Base-by-base conservation (phyloP, 2,113 vertebrate genomes). In the Phainopepla nitens region DNA sequence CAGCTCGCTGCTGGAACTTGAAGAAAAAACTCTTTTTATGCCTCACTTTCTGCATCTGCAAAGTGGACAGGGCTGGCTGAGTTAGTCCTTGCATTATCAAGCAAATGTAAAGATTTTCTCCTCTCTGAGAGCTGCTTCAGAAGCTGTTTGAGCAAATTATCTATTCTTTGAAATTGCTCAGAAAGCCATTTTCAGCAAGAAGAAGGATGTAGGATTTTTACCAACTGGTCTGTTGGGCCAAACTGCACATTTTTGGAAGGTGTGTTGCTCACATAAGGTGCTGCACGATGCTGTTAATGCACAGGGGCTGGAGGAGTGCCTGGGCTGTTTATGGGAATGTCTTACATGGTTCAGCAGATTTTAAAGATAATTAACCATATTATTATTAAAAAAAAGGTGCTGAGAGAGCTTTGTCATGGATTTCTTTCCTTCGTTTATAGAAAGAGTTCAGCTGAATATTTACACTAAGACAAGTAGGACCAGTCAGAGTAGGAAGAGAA, bases 331-430 rank as follows among this genome's bases (percentile, higher is more conserved):
- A 81, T 33, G 28, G 53, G 51, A 88, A 77, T 47, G 51, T 44
- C 92, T 94, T 84, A 60, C 94, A 91, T 70, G 71, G 42, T 92
- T 96, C 91, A 95, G 93, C 68, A 93, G 93, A 96, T 95, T 94
- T 88, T 56, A 81, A 81, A 96, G 96, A 94, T 93, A 93, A 69
- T 42, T 86, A 92, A 92, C 76, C 39, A 31, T 92, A 70, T 13
- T 90, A 23, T 83, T 97, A 93, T 90, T 91, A 41, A 83, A 71
- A 80, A 65, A 51, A 62, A 21, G 77, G 49, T 15, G 16, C 53
- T 27, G 45, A 91, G 33, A 42, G 31, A 2, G 29, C 69, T 95
- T 94, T 3, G 2, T 90, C 80, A 81, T 81, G 60, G 68, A 70
- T 84, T 92, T 89, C 76, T 95, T 72, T 50, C 41, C 58, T 76